Evolutionary conservation across 2,797 vertebrate genomes (phyloP).

Genomic region (Pipistrellus nathusii): DNA sequence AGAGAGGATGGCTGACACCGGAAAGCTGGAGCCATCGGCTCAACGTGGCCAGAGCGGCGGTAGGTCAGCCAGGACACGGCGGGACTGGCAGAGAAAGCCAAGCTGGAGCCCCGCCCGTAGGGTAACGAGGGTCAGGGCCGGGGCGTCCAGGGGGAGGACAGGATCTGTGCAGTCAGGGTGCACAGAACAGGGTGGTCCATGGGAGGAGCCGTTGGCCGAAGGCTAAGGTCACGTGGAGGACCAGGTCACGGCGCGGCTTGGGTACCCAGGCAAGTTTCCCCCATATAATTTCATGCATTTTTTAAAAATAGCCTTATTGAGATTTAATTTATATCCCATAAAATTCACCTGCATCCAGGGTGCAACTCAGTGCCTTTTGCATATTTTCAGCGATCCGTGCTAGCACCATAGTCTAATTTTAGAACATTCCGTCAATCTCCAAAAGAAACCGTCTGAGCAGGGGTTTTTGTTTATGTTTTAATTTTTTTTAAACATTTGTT

Average conservation of each 20-base stretch:
- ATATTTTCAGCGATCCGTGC: background rate
- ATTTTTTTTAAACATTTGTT: too few species aligned
- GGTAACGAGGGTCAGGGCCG: background rate
- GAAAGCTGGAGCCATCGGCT: background rate
- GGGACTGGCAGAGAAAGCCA: background rate
- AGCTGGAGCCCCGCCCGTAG: background rate
- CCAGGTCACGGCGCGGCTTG: background rate
- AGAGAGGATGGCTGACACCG: background rate
- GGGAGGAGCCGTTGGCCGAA: background rate
- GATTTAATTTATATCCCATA: background rate
- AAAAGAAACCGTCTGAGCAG: background rate
- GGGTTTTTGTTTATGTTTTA: background rate
- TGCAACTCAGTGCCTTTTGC: background rate
- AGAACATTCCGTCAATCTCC: background rate
- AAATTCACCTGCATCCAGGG: background rate
- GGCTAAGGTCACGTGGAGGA: background rate
- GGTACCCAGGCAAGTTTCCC: too few species aligned
- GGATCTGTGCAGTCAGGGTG: background rate
- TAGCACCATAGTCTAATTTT: background rate
- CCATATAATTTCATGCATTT: background rate
- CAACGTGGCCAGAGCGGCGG: rapidly evolving
- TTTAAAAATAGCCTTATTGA: background rate
- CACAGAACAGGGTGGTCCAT: rapidly evolving
- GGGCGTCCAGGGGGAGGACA: background rate
- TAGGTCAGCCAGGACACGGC: background rate